phyloP scores from a whole-genome alignment of 2,888 invertebrate species.

The Norana najaformis region DNA sequence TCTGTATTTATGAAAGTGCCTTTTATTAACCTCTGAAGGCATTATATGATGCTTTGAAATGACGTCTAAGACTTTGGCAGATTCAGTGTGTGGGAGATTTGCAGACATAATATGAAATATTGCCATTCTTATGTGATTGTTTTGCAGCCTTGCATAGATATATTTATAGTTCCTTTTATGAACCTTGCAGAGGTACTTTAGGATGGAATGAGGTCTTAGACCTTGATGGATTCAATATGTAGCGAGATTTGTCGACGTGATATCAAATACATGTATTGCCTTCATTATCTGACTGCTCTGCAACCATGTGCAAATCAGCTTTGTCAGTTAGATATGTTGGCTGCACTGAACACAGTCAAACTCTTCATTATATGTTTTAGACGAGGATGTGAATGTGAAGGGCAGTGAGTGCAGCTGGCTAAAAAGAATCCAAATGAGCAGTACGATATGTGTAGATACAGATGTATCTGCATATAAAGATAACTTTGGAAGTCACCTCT shows the following conservation, averaged over 20 bases:
- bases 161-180: neutral
- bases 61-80: neutral
- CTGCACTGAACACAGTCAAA: neutral
- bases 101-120: neutral
- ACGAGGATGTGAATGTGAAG: neutral
- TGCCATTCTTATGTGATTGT: neutral
- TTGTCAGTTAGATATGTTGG: neutral
- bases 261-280: neutral
- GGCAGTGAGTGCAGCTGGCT: neutral
- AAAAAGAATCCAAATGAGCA: neutral
- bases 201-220: neutral
- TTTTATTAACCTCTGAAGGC: neutral
- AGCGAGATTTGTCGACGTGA: too few species aligned
- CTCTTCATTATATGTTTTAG: neutral
- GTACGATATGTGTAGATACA: neutral
- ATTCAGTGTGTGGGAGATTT: neutral
- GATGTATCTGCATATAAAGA: neutral
- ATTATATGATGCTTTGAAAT: neutral
- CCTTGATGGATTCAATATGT: neutral
- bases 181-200: neutral
- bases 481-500: neutral
- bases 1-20: too few species aligned
- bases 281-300: neutral
- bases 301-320: neutral
- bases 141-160: neutral